Base-by-base conservation (phyloP, 2,888 invertebrate species). In the Nasonovia ribisnigri region DNA sequence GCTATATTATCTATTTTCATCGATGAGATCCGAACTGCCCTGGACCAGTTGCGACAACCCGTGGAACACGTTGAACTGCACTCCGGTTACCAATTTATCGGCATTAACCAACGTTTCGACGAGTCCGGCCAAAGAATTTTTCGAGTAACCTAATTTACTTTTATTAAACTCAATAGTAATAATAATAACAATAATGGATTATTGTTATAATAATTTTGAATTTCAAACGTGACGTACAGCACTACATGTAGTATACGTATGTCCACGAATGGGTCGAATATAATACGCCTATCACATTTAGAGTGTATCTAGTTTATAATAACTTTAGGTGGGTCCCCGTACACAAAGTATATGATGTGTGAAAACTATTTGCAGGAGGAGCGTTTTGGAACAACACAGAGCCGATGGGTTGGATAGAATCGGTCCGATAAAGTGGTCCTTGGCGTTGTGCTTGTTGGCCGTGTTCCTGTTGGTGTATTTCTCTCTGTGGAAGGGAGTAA, bases 401-500 rank as follows among this genome's bases (percentile, higher is more conserved):
- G 97, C 98, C 3, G 96, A 97, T 95, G 99, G 99, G 0, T 96
- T 99, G 95, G 97, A 98, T 95, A 96, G 97, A 95, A 97, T 99
- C 97, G 99, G 99, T 4, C 97, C 98, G 48, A 97, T 99, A 95
- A 98, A 98, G 96, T 98, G 98, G 95, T 97, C 98, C 20, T 96
- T 99, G 95, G 98, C 98, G 0, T 96, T 98, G 84, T 99, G 99
- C 96, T 97, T 99, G 77, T 97, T 98, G 95, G 97, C 98, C 8
- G 99, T 99, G 94, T 99, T 99, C 96, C 96, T 99, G 67, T 97
- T 99, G 95, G 99, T 99, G 95, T 99, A 99, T 96, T 99, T 99
- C 96, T 98, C 99, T 0, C 96, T 99, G 20, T 99, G 99, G 99
- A 99, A 99, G 96, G 99, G 99, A 13, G 98, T 98, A 11, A 97